These are phyloP conservation scores for Glossosoma conforme DNA, from an alignment of 1,140 invertebrate genomes.

Conservation along the genomic window DNA sequence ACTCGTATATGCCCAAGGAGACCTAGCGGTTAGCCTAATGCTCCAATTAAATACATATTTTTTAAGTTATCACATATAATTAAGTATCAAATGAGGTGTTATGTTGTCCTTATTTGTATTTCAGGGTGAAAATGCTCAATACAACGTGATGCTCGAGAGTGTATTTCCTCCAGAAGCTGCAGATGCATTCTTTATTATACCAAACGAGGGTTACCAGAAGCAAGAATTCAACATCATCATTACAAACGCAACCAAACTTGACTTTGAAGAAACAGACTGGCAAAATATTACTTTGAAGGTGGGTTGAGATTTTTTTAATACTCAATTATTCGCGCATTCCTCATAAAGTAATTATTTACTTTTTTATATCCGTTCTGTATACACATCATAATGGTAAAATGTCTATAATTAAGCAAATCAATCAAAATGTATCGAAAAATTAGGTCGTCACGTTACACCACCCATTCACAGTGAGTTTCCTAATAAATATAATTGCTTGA, in stretches of 20 bases:
- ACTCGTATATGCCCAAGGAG: too few relatives aligned
- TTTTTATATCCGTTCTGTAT: too few relatives aligned
- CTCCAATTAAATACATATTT: slow-evolving; percentile 4
- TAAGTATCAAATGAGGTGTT: background rate
- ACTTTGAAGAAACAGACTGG: slow-evolving; percentile 50
- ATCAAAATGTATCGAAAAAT: too few relatives aligned
- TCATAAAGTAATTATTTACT: too few relatives aligned
- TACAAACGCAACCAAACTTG: slow-evolving; percentile 45
- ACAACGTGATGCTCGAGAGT: slow-evolving; percentile 41
- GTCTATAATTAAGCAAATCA: too few relatives aligned
- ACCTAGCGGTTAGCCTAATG: background rate
- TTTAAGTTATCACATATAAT: too few relatives aligned
- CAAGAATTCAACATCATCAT: slow-evolving; percentile 51
- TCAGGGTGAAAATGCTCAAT: slow-evolving; percentile 54
- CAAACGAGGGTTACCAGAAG: slow-evolving; percentile 49
- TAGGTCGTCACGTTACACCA: too few relatives aligned
- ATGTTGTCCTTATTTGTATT: slow-evolving; percentile 15
- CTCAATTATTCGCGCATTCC: too few relatives aligned
- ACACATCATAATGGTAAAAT: too few relatives aligned
- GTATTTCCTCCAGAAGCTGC: slow-evolving; percentile 36
- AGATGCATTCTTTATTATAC: slow-evolving; percentile 50
- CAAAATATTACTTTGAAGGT: slow-evolving; percentile 41
- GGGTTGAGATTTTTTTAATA: too few relatives aligned
- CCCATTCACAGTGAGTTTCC: too few relatives aligned
- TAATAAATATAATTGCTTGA: too few relatives aligned